These are phyloP conservation scores for Rhagophthalmus giganteus DNA, from an alignment of 2,888 invertebrate genomes.

Conservation along the genomic window DNA sequence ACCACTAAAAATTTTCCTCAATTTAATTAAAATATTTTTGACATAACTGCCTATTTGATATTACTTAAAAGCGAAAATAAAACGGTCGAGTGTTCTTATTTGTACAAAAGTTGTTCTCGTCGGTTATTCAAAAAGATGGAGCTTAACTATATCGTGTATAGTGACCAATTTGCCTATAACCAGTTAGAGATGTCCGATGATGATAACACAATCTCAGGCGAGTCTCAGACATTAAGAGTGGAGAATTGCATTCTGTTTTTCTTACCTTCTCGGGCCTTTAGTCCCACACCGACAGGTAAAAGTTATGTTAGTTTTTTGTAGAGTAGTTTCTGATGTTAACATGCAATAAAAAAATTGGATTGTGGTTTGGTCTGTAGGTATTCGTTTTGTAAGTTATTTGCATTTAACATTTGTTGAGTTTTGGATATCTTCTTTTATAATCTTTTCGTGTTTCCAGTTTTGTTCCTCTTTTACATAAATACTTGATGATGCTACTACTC, in stretches of 20 bases:
- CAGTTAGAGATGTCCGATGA: slow-evolving; percentile 47
- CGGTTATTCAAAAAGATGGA: slow-evolving; percentile 10
- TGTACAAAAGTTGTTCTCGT: no score
- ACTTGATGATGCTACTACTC: slow-evolving; percentile 9
- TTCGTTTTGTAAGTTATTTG: slow-evolving; percentile 50
- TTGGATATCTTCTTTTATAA: slow-evolving; percentile 39
- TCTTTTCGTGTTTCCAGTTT: slow-evolving; percentile 33
- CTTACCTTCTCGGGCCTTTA: slow-evolving; percentile 45
- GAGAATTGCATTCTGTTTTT: slow-evolving; percentile 49
- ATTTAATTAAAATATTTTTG: no score
- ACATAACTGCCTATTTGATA: no score
- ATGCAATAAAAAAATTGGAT: slow-evolving; percentile 51
- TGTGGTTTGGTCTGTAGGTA: slow-evolving; percentile 42
- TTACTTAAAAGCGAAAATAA: no score
- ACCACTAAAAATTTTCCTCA: no score
- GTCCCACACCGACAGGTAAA: slow-evolving; percentile 50
- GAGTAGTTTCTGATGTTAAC: slow-evolving; percentile 53
- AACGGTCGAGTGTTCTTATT: no score
- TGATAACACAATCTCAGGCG: slow-evolving; percentile 52
- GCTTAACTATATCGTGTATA: slow-evolving; percentile 16
- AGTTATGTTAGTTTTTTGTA: slow-evolving; percentile 45
- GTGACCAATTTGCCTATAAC: slow-evolving; percentile 37
- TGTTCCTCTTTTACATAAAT: slow-evolving; percentile 19
- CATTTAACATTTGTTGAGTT: slow-evolving; percentile 50
- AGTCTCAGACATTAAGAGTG: slow-evolving; percentile 45